Conservation (phyloP, 2,888 invertebrate species). For the Teinopalpus imperialis region DNA sequence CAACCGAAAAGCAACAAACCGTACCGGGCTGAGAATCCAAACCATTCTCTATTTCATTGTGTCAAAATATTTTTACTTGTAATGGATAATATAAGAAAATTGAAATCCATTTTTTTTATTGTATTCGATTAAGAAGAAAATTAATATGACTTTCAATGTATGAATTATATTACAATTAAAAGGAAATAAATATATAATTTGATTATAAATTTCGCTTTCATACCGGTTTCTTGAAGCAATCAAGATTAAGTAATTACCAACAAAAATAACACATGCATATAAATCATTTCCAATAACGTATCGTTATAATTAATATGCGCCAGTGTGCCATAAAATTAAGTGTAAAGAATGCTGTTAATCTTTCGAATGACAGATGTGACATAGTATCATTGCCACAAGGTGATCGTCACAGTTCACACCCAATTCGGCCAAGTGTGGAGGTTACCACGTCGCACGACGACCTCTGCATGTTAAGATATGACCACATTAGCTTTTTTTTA, state of each 20-base stretch:
- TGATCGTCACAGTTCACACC: conserved; percentile 34
- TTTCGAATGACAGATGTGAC: conserved; percentile 25
- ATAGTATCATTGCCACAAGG: conserved; percentile 32
- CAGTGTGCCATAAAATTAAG: conserved; percentile 16
- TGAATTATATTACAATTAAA: too few relatives aligned
- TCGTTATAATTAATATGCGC: conserved; percentile 16
- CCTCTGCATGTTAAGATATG: conserved; percentile 33
- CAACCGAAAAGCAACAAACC: too few relatives aligned
- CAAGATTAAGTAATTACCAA: conserved; percentile 4
- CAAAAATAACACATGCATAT: conserved; percentile 6
- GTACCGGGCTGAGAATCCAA: too few relatives aligned
- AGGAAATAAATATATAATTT: too few relatives aligned
- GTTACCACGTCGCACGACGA: conserved; percentile 40
- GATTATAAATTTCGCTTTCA: conserved; percentile 17
- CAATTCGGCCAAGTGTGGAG: conserved; percentile 42
- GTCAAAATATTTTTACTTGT: too few relatives aligned
- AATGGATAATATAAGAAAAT: too few relatives aligned
- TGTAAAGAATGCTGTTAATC: conserved; percentile 26
- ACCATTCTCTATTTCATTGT: too few relatives aligned
- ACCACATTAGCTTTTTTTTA: conserved; percentile 1
- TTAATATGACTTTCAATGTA: too few relatives aligned
- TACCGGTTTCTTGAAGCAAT: background rate
- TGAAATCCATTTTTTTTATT: too few relatives aligned
- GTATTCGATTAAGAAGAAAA: too few relatives aligned
- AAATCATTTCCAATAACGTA: conserved; percentile 16